phyloP scores from a whole-genome alignment of 2,888 invertebrate genomes.

The Thymelicus sylvestris region DNA sequence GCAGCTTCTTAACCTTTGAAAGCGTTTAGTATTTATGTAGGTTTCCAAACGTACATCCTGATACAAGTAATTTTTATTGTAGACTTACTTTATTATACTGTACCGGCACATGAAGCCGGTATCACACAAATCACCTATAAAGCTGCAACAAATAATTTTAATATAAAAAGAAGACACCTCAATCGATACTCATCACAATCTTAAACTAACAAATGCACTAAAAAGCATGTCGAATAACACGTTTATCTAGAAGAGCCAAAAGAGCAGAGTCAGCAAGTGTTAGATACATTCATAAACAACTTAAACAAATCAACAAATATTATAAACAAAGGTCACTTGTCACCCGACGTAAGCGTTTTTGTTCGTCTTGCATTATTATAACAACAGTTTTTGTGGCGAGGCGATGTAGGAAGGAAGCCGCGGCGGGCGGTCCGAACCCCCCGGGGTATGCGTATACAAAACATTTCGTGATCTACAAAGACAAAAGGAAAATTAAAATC shows the following conservation, averaged over 20 bases:
- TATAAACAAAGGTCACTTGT: constrained; percentile 82
- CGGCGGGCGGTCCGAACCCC: constrained; percentile 79
- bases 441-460: constrained; percentile 79
- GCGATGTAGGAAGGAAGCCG: constrained; percentile 81
- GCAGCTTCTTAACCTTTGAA: no score
- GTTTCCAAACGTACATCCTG: no score
- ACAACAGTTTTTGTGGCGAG: constrained; percentile 79
- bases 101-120: no score
- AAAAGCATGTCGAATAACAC: constrained; percentile 24
- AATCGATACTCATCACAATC: constrained; percentile 15
- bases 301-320: constrained; percentile 80
- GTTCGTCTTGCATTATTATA: constrained; percentile 79
- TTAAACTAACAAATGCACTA: constrained; percentile 11
- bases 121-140: no score
- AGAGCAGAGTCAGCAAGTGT: constrained; percentile 72
- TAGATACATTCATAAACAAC: constrained; percentile 73
- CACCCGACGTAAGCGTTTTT: constrained; percentile 81
- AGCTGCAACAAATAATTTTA: no score
- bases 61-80: no score
- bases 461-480: constrained; percentile 84
- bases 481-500: constrained; percentile 83
- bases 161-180: constrained; percentile 1
- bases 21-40: no score
- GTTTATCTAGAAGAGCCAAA: constrained; percentile 41
- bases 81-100: no score